Evolutionary conservation across 2,797 vertebrate genomes (phyloP), one percentile per base, ranked within the genome.

Genomic region (Eulemur albifrons): DNA sequence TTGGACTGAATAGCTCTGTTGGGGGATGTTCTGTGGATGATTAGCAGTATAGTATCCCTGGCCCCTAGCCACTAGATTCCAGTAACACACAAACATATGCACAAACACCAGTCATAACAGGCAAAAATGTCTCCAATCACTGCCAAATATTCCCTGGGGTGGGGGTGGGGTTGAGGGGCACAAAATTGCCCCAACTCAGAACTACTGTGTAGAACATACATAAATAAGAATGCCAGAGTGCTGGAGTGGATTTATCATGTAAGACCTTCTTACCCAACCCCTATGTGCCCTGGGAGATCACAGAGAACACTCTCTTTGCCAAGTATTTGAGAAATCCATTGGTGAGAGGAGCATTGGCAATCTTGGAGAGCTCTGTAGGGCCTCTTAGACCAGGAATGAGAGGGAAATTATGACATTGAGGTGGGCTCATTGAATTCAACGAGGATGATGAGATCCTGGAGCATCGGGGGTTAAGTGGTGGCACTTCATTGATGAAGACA

Each of bases 121-220:
- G 35, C 35, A 65, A 63, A 93, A 73, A 7, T 57, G 67, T 82
- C 12, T 50, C 32, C 43, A 45, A 25, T 38, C 11, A 59, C 59
- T 67, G 50, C 32, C 12, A 85, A 3, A 48, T 67, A 17, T 20
- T 21, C 65, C 72, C 48, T 40, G 17, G 25, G 61, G 61, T 63
- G 8, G 61, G 12, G 30, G 12, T 63, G 5, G 59, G 30, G 12
- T 2, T 12, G 0, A 2, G 14, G 5, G 35, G 6, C 1, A 4
- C 27, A 70, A 32, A 93, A 20, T 61, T 70, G 20, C 67, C 75
- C n/a, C 18, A 70, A 21, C 40, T 65, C 48, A 84, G 70, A 63
- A 45, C 30, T 32, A 40, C 54, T 57, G 48, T n/a, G 2, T 32
- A 35, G n/a, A 80, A 88, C 6, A 25, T 32, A 67, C 14, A 65